Percentiles rank a stretch among this genome's conserved stretches.
Evolutionary conservation across 1,140 invertebrate genomes (phyloP).

Genomic region (Aphelenchoides avenae): DNA sequence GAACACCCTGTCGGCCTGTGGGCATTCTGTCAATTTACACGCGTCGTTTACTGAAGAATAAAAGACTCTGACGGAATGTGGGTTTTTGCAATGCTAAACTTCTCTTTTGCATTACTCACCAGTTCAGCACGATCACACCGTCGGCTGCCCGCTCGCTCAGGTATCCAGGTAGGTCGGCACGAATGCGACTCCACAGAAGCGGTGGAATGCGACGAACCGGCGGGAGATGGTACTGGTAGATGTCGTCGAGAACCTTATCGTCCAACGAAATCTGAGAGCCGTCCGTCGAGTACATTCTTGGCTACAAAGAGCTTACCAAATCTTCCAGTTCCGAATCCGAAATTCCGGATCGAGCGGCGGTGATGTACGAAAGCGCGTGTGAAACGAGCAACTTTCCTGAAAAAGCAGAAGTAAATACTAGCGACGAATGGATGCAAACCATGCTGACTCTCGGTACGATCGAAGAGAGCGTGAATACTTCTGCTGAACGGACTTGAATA

Average conservation of each 20-base stretch:
- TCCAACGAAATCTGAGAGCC: slow-evolving; percentile 77
- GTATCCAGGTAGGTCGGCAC: slow-evolving; percentile 90
- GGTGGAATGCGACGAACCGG: slow-evolving; percentile 89
- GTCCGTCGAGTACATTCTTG: slow-evolving; percentile 21
- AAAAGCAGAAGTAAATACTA: background rate
- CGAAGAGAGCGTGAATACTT: slow-evolving; percentile 92
- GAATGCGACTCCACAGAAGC: slow-evolving; percentile 85
- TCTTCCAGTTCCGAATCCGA: slow-evolving; percentile 90
- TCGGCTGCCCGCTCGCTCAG: slow-evolving; percentile 90
- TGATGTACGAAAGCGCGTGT: slow-evolving; percentile 88
- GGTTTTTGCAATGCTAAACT: too few species aligned
- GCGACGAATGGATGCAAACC: slow-evolving; percentile 56
- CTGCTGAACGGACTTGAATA: slow-evolving; percentile 93
- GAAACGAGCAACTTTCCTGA: slow-evolving; percentile 78
- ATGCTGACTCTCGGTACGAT: slow-evolving; percentile 82
- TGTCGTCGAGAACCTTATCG: slow-evolving; percentile 86
- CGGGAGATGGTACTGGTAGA: slow-evolving; percentile 95
- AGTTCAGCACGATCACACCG: slow-evolving; percentile 91
- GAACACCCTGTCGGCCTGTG: too few species aligned
- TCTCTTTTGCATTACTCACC: too few species aligned
- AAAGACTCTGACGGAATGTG: too few species aligned
- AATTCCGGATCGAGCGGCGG: slow-evolving; percentile 81
- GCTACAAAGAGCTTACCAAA: too few species aligned
- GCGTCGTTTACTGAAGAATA: too few species aligned
- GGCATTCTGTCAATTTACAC: too few species aligned